Evolutionary conservation across 1,140 invertebrate species (phyloP), one percentile per base, ranked within the genome.

Genomic region (Meloidogyne chitwoodi): DNA sequence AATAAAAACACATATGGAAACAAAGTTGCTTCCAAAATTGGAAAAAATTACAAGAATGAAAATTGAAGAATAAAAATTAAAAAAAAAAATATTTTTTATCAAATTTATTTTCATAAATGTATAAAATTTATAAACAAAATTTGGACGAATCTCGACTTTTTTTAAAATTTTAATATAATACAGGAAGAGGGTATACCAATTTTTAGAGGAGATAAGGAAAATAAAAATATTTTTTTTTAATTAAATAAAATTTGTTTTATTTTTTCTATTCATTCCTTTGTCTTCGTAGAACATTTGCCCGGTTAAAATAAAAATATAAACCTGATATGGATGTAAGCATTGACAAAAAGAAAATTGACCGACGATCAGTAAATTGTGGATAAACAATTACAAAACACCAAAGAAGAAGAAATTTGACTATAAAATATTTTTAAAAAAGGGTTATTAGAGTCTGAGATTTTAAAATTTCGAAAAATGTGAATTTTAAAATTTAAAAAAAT

Each of bases 1-100:
- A 69, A 74, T 84, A 68, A 82, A 81, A 44, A 48, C 12, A 12
- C 77, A 80, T 29, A 81, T 81, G 80, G 80, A 81, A 66, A 27
- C 22, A 11, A 82, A 83, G 27, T 56, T 80, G 44, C 16, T 56
- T 24, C 76, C 79, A 56, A 56, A 56, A 56, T 22, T 56, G 48
- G 48, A 56, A 56, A n/a, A 56, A 56, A 56, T 2, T 3, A 3
- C 12, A 56, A 56, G 48, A 56, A 56, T 56, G 1, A n/a, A 5
- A 56, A 56, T 56, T 56, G 48, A 56, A 56, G 48, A 56, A 56
- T 56, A 56, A 56, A n/a, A 8, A 8, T n/a, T n/a, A n/a, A n/a
- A n/a, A n/a, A n/a, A n/a, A n/a, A n/a, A n/a, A n/a, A n/a, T n/a
- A n/a, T n/a, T n/a, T n/a, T n/a, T n/a, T n/a, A n/a, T n/a, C n/a